phyloP scores from a whole-genome alignment of 2,888 invertebrate genomes.

The Pecten maximus region DNA sequence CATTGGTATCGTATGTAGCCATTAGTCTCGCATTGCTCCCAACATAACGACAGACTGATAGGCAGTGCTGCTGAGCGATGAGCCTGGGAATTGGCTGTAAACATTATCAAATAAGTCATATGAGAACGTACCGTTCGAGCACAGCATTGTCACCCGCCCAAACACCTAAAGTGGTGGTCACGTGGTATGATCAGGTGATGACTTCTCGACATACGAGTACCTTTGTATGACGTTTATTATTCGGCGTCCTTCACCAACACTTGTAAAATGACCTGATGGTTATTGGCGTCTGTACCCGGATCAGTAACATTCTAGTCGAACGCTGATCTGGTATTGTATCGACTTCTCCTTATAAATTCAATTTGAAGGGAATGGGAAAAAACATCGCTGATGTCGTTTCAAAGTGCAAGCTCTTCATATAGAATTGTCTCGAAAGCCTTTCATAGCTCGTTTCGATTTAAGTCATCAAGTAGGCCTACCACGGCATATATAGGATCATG shows the following conservation, averaged over 20 bases:
- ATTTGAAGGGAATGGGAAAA: too few species aligned
- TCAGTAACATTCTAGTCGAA: not conserved
- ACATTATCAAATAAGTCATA: not conserved
- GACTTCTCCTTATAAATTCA: too few species aligned
- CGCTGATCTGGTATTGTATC: too few species aligned
- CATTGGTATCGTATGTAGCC: not conserved
- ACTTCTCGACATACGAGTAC: not conserved
- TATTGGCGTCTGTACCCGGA: not conserved
- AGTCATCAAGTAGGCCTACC: too few species aligned
- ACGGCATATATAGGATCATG: too few species aligned
- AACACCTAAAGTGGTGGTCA: not conserved
- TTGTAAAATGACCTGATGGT: not conserved
- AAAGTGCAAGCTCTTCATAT: too few species aligned
- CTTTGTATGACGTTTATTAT: not conserved
- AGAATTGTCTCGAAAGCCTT: too few species aligned
- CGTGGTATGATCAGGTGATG: not conserved
- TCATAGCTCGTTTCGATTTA: too few species aligned
- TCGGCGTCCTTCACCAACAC: not conserved
- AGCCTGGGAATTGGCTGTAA: not conserved
- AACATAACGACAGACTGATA: not conserved
- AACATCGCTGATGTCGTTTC: too few species aligned
- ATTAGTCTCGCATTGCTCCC: conserved; percentile 16
- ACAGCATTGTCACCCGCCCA: not conserved
- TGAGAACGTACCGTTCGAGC: not conserved
- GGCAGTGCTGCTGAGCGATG: not conserved